Evolutionary conservation across 2,888 invertebrate genomes (phyloP).

Genomic region (Dryobotodes eremita): DNA sequence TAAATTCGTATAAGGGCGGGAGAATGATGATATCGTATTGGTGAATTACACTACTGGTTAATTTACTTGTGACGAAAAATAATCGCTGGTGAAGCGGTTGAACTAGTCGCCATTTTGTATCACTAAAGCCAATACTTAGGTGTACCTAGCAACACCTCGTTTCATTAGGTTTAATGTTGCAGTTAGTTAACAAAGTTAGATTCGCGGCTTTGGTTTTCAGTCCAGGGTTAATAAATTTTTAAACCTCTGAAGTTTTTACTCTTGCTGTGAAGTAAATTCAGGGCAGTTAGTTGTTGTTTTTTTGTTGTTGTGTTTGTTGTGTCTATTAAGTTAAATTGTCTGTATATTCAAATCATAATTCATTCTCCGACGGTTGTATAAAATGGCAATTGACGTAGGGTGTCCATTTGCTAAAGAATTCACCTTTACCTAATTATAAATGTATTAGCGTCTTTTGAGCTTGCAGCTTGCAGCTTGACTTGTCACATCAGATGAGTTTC

Average conservation of each 20-base stretch:
- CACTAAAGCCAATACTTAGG: conserved; percentile 34
- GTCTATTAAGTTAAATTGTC: background rate
- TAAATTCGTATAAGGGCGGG: background rate
- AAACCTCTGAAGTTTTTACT: conserved; percentile 4
- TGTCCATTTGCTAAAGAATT: background rate
- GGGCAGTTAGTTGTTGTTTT: background rate
- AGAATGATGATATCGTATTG: background rate
- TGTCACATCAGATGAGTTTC: background rate
- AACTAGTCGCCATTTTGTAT: conserved; percentile 22
- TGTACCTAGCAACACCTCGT: conserved; percentile 34
- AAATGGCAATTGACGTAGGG: background rate
- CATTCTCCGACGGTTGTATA: background rate
- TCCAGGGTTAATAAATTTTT: background rate
- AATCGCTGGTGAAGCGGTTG: background rate
- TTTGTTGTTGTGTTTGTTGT: background rate
- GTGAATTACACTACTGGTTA: background rate
- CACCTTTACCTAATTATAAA: background rate
- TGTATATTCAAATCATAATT: background rate
- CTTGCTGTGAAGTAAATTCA: background rate
- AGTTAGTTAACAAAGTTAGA: conserved; percentile 11
- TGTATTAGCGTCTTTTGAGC: background rate
- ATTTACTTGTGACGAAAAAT: background rate
- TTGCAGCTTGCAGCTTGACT: too few species aligned
- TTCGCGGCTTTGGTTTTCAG: conserved; percentile 22
- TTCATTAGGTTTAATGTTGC: conserved; percentile 32